A percentile compares a stretch with the other conserved stretches of the same genome.
These are phyloP conservation scores for Rhegmatorhina hoffmannsi DNA, from an alignment of 2,113 vertebrate species.

Conservation along the genomic window DNA sequence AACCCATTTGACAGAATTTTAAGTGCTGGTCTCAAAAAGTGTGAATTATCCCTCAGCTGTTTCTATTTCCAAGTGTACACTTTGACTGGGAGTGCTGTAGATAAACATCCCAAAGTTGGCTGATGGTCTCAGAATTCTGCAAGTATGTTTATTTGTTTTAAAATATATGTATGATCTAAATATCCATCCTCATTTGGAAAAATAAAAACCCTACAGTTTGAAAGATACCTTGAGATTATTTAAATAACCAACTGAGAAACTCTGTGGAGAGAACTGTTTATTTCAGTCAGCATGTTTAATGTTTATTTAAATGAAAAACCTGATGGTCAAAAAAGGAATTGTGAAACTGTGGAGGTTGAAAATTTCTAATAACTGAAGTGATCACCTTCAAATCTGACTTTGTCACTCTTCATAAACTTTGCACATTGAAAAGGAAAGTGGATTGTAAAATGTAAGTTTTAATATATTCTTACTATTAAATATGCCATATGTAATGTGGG, in stretches of 20 bases:
- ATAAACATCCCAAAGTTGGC: neutral
- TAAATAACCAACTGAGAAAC: neutral
- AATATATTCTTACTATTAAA: neutral
- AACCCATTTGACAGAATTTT: neutral
- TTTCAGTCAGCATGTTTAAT: neutral
- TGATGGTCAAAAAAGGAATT: neutral
- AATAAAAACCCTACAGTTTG: neutral
- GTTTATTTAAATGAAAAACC: neutral
- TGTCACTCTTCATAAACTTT: neutral
- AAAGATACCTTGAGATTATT: neutral
- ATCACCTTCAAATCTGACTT: neutral
- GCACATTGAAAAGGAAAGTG: neutral
- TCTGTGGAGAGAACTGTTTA: neutral
- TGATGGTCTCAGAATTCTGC: neutral
- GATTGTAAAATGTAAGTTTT: conserved; percentile 4
- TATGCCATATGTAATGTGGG: conserved; percentile 1
- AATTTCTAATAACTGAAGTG: neutral
- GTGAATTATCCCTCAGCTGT: neutral
- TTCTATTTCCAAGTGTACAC: neutral
- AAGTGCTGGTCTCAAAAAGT: neutral
- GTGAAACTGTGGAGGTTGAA: neutral
- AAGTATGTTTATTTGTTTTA: neutral
- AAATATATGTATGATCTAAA: neutral
- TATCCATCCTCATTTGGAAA: neutral
- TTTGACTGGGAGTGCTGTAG: neutral